Base-by-base conservation (phyloP, 2,113 vertebrate species). In the Misgurnus mizolepis region DNA sequence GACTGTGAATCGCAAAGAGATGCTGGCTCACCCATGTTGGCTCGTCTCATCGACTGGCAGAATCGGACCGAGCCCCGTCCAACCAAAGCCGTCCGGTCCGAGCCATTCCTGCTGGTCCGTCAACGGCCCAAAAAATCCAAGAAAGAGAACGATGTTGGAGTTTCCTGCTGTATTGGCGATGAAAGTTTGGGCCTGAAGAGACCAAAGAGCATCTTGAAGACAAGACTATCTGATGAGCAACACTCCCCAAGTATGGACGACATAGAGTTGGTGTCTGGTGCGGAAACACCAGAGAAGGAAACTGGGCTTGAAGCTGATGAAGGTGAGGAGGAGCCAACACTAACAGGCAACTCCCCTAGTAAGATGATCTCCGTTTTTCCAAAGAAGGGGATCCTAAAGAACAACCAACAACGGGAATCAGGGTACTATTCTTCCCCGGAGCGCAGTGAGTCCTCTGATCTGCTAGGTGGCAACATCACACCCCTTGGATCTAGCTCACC, bases 381-480 rank as follows among this genome's bases (percentile, higher is more conserved):
- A 78, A 98, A 97, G 90, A 99, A 99, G 89, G 97, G 98, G 90
- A 99, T 99, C 88, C 88, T 99, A 83, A 99, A 99, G 89, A 99
- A 98, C 90, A 97, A 95, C 67, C 96, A 95, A 87, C 95, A 93
- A 93, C 78, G 93, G 86, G 98, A 99, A 87, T 99, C 97, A 0
- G 98, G 98, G 78, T 99, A 99, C 89, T 99, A 99, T 87, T 99
- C 98, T 3, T 99, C 98, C 50, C 98, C 98, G 0, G 98, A 99
- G 85, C 94, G 95, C 88, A 98, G 96, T 0, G 97, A 98, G 90
- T 98, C 98, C 84, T 97, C 95, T 0, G 97, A 98, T 90, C 90
- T 96, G 76, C 88, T 98, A 89, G 95, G 96, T 22, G 89, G 90
- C 5, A 80, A 53, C 60, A 69, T 90, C 91, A 95, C 82, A 89